These are phyloP conservation scores for Orbicella faveolata DNA, from an alignment of 64 coral and sea anemone genomes.

Conservation along the genomic window DNA sequence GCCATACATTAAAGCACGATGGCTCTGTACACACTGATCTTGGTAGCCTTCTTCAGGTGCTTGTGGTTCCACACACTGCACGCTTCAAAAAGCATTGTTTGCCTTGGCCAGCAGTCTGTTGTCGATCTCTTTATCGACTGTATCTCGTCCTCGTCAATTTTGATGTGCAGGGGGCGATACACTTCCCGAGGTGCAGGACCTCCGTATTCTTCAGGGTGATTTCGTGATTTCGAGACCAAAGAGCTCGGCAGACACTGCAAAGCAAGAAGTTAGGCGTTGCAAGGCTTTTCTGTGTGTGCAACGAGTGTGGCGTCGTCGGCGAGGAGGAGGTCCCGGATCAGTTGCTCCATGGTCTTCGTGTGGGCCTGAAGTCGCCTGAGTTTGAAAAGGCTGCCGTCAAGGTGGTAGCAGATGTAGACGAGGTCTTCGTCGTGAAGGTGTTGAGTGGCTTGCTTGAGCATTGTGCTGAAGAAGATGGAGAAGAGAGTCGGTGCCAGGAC, in stretches of 20 bases:
- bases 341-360: neutral
- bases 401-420: too few species aligned
- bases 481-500: too few species aligned
- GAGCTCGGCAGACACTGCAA: too few species aligned
- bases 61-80: too few species aligned
- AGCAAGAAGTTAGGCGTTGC: neutral
- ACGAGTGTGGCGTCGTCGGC: constrained; percentile 5
- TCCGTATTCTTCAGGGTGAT: constrained; percentile 2
- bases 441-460: too few species aligned
- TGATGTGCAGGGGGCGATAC: neutral
- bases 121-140: neutral
- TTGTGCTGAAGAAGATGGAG: too few species aligned
- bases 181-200: neutral
- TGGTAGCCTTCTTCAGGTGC: too few species aligned
- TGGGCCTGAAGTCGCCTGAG: neutral
- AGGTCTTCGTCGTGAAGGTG: too few species aligned
- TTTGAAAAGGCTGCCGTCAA: neutral
- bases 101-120: neutral
- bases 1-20: constrained; percentile 18
- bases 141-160: neutral
- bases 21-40: constrained; percentile 2
- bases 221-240: neutral
- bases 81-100: neutral
- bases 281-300: neutral
- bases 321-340: constrained; percentile 3